Evolutionary conservation across 2,888 invertebrate species (phyloP), one percentile per base, ranked within the genome.

Genomic region (Leucania comma): DNA sequence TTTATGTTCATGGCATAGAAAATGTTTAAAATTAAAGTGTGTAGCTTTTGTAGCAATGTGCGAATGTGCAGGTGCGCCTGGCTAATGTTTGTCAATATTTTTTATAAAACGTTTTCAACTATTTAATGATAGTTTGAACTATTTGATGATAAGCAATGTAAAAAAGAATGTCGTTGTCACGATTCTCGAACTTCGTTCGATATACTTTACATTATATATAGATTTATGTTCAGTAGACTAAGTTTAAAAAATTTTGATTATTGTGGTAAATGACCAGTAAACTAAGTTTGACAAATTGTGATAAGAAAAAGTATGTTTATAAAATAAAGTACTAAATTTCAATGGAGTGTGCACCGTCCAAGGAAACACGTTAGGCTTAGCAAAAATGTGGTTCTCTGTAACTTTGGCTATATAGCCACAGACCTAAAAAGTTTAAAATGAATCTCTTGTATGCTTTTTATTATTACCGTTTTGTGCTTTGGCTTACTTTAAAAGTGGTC

Each of bases 341-440:
- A 26, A 38, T 29, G 17, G n/a, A 35, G 17, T 38, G 46, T 66
- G 9, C 56, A 35, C 17, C 17, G 56, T 57, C 48, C 56, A 22
- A 66, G 14, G 26, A 56, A 20, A 38, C 22, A 57, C 29, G 9
- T 67, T 56, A 26, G 26, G 35, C 35, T 10, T n/a, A 62, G 24
- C 62, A 63, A 62, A 62, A 53, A 14, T 32, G 42, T 62, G 53
- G 5, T 53, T 10, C 14, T 62, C 12, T 53, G 42, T 57, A 67
- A 38, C 4, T 2, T 38, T 29, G 20, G 35, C 10, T 48, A 14
- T 54, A 22, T 17, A n/a, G 9, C 35, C 32, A 35, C 10, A 22
- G 35, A 46, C 35, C 6, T 26, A 3, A 26, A 48, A 29, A 3
- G 20, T 64, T 66, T 10, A 35, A 22, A 26, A 51, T 26, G 8